phyloP scores from a whole-genome alignment of 1,140 invertebrate species.

The Drosophila kikkawai region DNA sequence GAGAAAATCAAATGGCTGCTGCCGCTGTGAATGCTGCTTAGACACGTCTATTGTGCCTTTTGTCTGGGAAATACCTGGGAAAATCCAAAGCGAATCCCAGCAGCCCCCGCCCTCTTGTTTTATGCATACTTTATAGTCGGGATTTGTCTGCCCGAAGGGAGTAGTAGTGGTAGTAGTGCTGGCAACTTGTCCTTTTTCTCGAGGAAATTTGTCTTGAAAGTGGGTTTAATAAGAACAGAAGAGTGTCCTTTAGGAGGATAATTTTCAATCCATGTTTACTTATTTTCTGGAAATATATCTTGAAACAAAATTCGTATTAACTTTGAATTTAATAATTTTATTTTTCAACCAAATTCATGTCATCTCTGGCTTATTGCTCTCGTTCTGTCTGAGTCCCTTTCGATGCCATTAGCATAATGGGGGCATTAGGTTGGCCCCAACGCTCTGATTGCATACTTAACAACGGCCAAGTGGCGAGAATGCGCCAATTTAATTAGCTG shows the following conservation, averaged over 20 bases:
- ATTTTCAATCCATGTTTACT: neutral
- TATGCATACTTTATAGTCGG: conserved; percentile 55
- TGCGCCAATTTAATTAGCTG: conserved; percentile 77
- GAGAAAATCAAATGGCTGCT: conserved; percentile 66
- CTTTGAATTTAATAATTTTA: too few species aligned
- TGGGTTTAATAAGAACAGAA: neutral
- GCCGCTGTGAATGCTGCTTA: conserved; percentile 54
- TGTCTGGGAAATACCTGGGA: conserved; percentile 55
- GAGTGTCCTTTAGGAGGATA: neutral
- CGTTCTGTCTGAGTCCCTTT: conserved; percentile 42
- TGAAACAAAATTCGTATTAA: too few species aligned
- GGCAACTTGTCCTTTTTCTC: conserved; percentile 13
- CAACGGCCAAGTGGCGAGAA: conserved; percentile 45
- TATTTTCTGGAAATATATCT: neutral
- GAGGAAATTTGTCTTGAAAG: neutral
- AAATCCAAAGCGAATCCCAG: conserved; percentile 14
- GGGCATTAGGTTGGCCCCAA: conserved; percentile 69
- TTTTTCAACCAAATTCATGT: neutral
- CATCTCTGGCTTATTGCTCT: conserved; percentile 20
- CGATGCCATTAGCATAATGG: conserved; percentile 82
- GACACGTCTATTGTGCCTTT: conserved; percentile 74
- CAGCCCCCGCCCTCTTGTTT: neutral
- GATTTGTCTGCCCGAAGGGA: conserved; percentile 54
- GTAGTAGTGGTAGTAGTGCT: conserved; percentile 34
- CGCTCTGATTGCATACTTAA: conserved; percentile 75